These are phyloP conservation scores for Glossophaga mutica DNA, from an alignment of 2,797 vertebrate genomes.

Conservation along the genomic window DNA sequence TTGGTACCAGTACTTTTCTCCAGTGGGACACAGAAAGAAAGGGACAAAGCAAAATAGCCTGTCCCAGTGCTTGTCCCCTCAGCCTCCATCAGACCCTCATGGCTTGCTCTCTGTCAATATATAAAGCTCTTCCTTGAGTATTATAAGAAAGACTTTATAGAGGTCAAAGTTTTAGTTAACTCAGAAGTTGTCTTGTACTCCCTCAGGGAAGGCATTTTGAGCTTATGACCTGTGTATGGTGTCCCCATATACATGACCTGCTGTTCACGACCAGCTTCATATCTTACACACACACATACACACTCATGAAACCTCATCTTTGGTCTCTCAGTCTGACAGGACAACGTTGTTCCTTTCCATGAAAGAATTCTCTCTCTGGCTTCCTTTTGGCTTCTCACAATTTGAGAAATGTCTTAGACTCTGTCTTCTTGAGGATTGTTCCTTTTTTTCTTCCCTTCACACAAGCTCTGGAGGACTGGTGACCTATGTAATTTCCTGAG, in stretches of 20 bases:
- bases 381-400: background rate
- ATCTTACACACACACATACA: background rate
- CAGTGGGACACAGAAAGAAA: background rate
- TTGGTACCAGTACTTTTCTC: background rate
- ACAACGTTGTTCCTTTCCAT: background rate
- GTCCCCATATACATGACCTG: too few species aligned
- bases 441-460: background rate
- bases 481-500: background rate
- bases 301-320: background rate
- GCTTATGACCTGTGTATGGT: background rate
- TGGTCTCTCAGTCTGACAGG: background rate
- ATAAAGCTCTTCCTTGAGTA: background rate
- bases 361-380: background rate
- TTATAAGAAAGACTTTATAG: background rate
- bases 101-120: background rate
- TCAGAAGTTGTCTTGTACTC: background rate
- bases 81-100: background rate
- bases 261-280: background rate
- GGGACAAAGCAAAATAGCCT: background rate
- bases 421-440: background rate
- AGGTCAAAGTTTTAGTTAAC: background rate
- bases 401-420: background rate
- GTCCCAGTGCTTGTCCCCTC: background rate
- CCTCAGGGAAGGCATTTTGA: background rate
- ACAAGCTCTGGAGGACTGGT: background rate